Base-by-base conservation (phyloP, 2,113 vertebrate species). In the Cygnus buccinator region DNA sequence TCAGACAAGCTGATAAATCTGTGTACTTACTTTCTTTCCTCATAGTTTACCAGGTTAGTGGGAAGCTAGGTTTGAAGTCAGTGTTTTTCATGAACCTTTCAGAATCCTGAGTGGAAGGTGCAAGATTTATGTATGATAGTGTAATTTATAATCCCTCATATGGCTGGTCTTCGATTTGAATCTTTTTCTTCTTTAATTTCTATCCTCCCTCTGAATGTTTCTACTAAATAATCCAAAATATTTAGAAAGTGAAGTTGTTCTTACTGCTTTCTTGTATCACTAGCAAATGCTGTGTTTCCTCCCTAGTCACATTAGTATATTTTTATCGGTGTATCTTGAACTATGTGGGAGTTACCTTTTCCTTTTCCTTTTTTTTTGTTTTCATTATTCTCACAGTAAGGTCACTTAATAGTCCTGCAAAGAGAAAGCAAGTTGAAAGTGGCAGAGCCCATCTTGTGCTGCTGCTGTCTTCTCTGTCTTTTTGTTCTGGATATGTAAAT, bases 21-120 rank as follows among this genome's bases (percentile, higher is more conserved):
- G 13, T 88, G 26, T 92, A 25, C 75, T 85, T 88, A 70, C 80
- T 93, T 93, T 89, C 70, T 73, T 95, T 89, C 54, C 66, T 79
- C 52, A 41, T 84, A 82, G 16, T 6, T 88, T 50, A 25, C 19
- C n/a, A 23, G 22, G 37, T 8, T n/a, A 61, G 46, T 46, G 20
- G 59, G 35, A 37, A 75, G 35, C 61, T 80, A 58, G 29, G n/a
- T 87, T 75, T 95, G 65, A 78, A 86, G 46, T 67, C 2, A 15
- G 2, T 84, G n/a, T 33, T 93, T 76, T 74, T 86, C 11, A 61
- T 85, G 82, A 79, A 75, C 21, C 11, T 85, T 71, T 18, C 33
- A 72, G 61, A 78, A 67, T 80, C 33, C 33, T 59, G 33, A 70
- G 50, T 26, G 61, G 35, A 93, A 87, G 26, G 13, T 33, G 8